phyloP scores from a whole-genome alignment of 2,888 invertebrate genomes.

The Anagyrus pseudococci region DNA sequence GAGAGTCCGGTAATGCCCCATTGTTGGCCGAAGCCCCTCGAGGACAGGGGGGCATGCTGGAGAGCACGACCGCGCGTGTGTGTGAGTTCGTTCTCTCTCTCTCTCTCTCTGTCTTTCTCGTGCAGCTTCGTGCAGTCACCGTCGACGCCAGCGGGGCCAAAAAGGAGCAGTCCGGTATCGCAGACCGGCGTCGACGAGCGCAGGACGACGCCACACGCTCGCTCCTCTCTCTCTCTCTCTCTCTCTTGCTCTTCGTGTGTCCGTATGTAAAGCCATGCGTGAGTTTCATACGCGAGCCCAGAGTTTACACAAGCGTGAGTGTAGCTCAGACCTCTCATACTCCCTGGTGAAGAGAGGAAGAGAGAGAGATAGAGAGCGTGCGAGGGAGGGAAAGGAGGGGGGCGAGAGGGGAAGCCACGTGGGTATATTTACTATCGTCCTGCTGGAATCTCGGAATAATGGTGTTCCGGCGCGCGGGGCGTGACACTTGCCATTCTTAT shows the following conservation, averaged over 20 bases:
- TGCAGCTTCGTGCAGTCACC: no score
- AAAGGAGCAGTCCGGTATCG: conserved; percentile 27
- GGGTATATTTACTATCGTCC: conserved; percentile 42
- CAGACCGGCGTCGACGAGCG: conserved; percentile 17
- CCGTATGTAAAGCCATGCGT: no score
- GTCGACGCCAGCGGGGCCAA: conserved; percentile 7
- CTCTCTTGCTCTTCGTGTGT: no score
- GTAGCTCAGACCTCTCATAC: no score
- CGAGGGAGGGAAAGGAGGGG: no score
- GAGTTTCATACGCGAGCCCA: no score
- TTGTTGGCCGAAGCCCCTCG: conserved; percentile 22
- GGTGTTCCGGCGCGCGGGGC: conserved; percentile 43
- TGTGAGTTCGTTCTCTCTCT: background rate
- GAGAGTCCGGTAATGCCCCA: conserved; percentile 36
- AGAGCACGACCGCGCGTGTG: background rate
- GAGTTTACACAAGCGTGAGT: no score
- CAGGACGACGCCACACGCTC: background rate
- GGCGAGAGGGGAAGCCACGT: conserved; percentile 10
- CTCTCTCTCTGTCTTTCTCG: no score
- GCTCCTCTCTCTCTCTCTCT: no score
- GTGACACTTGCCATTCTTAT: conserved; percentile 49
- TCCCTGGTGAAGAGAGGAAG: no score
- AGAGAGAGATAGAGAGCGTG: no score
- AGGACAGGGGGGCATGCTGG: background rate
- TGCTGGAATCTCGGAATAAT: conserved; percentile 45